Evolutionary conservation across 2,113 vertebrate genomes (phyloP).

Genomic region (Empidonax traillii): DNA sequence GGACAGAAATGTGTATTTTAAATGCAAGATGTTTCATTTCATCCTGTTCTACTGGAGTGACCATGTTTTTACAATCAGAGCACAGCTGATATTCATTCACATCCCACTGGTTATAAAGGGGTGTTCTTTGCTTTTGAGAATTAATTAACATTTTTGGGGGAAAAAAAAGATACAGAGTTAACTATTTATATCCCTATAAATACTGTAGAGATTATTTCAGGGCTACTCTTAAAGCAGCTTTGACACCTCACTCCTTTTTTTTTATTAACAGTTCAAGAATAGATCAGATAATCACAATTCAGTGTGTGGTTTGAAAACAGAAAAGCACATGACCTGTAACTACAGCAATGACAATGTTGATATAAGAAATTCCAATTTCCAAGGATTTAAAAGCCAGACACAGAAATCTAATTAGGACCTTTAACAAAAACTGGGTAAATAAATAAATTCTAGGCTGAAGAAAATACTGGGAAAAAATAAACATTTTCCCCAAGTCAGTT

Average conservation of each 20-base stretch:
- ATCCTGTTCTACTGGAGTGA: neutral
- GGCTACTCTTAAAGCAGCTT: neutral
- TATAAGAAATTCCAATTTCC: conserved; percentile 31
- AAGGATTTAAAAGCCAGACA: conserved; percentile 41
- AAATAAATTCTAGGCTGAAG: conserved; percentile 41
- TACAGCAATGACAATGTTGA: conserved; percentile 40
- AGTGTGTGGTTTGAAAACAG: neutral
- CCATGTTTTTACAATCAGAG: conserved; percentile 4
- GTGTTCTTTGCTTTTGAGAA: conserved; percentile 18
- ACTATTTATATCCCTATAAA: neutral
- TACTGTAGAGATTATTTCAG: neutral
- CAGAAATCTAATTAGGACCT: conserved; percentile 1
- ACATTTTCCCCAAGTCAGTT: neutral
- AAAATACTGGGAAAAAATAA: conserved; percentile 7
- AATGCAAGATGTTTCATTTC: neutral
- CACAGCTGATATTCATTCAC: neutral
- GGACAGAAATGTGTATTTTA: neutral
- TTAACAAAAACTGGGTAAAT: conserved; percentile 20
- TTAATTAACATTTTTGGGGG: neutral
- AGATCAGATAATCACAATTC: neutral
- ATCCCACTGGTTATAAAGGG: neutral
- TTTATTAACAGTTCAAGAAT: neutral
- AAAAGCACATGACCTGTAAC: conserved; percentile 22
- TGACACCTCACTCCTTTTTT: neutral
- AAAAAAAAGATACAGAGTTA: neutral